Evolutionary conservation across 2,113 vertebrate genomes (phyloP).

Genomic region (Atractosteus spatula): DNA sequence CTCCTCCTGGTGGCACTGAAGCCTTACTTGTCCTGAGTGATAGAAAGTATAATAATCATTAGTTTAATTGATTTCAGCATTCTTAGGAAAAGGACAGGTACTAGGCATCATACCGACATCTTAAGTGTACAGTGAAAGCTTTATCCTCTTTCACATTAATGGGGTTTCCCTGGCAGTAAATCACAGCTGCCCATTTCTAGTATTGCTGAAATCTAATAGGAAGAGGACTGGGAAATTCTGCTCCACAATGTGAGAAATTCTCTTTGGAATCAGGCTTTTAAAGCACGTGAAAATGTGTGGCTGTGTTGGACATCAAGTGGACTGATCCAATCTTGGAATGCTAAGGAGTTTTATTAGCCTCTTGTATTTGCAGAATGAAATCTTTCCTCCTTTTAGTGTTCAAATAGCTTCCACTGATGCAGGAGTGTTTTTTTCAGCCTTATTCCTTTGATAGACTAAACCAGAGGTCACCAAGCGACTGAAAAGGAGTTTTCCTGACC

Average conservation of each 20-base stretch:
- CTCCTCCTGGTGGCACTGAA: too few relatives aligned
- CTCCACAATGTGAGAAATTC: slow-evolving; percentile 2
- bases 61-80: too few relatives aligned
- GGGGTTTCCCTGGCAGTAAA: neutral
- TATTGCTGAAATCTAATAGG: neutral
- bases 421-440: neutral
- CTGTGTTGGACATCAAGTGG: slow-evolving; percentile 17
- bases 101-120: too few relatives aligned
- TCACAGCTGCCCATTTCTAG: neutral
- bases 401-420: neutral
- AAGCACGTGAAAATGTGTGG: slow-evolving; percentile 37
- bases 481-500: neutral
- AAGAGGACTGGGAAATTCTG: neutral
- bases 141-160: neutral
- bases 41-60: too few relatives aligned
- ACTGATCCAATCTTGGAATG: neutral
- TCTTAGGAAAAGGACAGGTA: too few relatives aligned
- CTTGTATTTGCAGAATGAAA: neutral
- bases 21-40: too few relatives aligned
- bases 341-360: neutral
- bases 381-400: neutral
- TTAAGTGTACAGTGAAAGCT: too few relatives aligned
- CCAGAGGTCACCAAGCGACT: neutral
- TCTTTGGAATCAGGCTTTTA: neutral
- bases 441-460: neutral